Evolutionary conservation across 2,888 invertebrate species (phyloP), one percentile per base, ranked within the genome.

Genomic region (Tortricodes alternella): DNA sequence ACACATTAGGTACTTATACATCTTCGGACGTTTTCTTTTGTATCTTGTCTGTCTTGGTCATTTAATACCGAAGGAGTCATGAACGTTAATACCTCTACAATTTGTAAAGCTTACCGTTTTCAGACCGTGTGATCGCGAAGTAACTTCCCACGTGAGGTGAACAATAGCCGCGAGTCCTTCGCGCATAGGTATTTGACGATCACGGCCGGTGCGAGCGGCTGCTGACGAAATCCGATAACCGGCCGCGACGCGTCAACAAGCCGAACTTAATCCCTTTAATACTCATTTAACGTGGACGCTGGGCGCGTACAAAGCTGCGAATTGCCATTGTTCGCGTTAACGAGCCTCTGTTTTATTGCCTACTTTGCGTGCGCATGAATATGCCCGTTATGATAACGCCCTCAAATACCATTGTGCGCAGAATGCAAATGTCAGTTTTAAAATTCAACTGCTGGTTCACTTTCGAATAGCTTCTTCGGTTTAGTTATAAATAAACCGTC

Each of bases 221-320:
- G 57, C 55, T 59, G 74, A 76, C 78, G 82, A 82, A 85, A 85
- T 79, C 76, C 82, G 83, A 89, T 84, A 85, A 83, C 81, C 74
- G 76, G 73, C 76, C 81, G 77, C 79, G 78, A 81, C 82, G 76
- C 86, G 85, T 85, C 87, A 88, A 89, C 89, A 84, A 87, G 85
- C 80, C 85, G 79, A 71, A 83, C 81, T 85, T 88, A 88, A 88
- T 89, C 83, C 83, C 78, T 82, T 86, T 84, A 80, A 85, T 85
- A 84, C 81, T 79, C 77, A 79, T 83, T 87, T 83, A 80, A 85
- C 74, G n/a, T n/a, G 71, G 73, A 68, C 73, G 76, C 76, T 70
- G 73, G 70, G 71, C 64, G 65, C 64, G 65, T 68, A 70, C 68
- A 71, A 62, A 71, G 71, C 70, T 71, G 71, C 71, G 74, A 78